These are phyloP conservation scores for Caerostris extrusa DNA, from an alignment of 1,140 invertebrate genomes.

Conservation along the genomic window DNA sequence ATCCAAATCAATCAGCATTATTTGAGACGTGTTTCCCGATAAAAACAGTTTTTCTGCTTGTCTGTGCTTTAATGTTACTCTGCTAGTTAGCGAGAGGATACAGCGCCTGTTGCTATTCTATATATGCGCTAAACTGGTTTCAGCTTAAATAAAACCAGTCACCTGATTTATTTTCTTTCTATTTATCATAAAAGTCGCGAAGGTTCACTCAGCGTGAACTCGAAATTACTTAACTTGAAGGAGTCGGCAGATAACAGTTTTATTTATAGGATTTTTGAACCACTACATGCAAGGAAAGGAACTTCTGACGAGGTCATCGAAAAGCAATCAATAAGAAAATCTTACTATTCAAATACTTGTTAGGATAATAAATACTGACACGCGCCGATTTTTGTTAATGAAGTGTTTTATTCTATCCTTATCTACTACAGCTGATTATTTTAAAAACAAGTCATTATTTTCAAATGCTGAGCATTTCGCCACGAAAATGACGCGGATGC, in stretches of 20 bases:
- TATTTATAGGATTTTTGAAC: background rate
- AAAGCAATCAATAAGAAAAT: too few relatives aligned
- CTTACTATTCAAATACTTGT: too few relatives aligned
- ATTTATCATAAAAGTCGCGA: background rate
- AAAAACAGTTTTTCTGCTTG: background rate
- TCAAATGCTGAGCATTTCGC: too few relatives aligned
- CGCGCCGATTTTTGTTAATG: too few relatives aligned
- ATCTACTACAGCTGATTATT: too few relatives aligned
- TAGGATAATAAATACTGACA: too few relatives aligned
- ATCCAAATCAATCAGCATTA: background rate
- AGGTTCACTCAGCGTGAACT: background rate
- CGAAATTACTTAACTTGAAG: background rate
- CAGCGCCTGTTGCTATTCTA: background rate
- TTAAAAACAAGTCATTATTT: too few relatives aligned
- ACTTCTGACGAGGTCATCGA: too few relatives aligned
- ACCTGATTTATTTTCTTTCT: background rate
- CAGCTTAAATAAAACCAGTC: background rate
- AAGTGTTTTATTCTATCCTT: too few relatives aligned
- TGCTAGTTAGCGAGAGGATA: background rate
- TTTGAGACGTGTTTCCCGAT: background rate
- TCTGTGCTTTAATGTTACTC: background rate
- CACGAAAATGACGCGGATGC: too few relatives aligned
- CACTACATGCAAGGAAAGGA: too few relatives aligned
- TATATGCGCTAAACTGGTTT: background rate
- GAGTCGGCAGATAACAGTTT: background rate